Conservation (phyloP, 2,113 vertebrate species). For the Limnothrissa miodon region DNA sequence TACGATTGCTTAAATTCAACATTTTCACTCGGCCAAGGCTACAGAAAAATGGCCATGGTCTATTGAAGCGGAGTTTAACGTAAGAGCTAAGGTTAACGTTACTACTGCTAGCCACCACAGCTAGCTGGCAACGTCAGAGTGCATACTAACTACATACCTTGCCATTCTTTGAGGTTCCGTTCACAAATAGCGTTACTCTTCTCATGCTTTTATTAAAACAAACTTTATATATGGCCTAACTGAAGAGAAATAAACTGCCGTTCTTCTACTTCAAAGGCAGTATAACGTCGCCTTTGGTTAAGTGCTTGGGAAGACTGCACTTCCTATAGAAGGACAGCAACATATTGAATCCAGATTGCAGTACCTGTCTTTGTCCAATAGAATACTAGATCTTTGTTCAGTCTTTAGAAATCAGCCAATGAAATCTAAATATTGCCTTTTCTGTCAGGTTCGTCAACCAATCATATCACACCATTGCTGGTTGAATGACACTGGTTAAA, state of each 20-base stretch:
- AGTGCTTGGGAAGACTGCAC: constrained; percentile 7
- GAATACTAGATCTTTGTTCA: constrained; percentile 6
- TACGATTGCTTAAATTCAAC: not conserved
- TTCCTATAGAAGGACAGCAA: constrained; percentile 22
- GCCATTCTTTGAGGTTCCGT: constrained; percentile 88
- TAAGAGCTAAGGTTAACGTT: not conserved
- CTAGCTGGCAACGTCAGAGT: not conserved
- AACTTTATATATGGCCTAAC: constrained; percentile 15
- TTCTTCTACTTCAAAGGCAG: constrained; percentile 9
- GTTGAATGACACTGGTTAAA: not conserved
- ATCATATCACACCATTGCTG: not conserved
- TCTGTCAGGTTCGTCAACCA: not conserved
- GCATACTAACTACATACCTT: constrained; percentile 77
- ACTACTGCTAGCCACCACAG: not conserved
- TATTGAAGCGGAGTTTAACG: not conserved
- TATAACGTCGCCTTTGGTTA: constrained; percentile 21
- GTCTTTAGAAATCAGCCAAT: not conserved
- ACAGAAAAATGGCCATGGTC: not conserved
- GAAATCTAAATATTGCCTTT: not conserved
- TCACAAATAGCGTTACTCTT: constrained; percentile 94
- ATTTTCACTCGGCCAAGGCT: not conserved
- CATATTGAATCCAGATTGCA: constrained; percentile 28
- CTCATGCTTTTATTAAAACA: constrained; percentile 75
- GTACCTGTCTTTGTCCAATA: constrained; percentile 24
- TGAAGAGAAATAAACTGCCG: not conserved